Base-by-base conservation (phyloP, 1,140 invertebrate species). In the Drosophila nigromelanica region DNA sequence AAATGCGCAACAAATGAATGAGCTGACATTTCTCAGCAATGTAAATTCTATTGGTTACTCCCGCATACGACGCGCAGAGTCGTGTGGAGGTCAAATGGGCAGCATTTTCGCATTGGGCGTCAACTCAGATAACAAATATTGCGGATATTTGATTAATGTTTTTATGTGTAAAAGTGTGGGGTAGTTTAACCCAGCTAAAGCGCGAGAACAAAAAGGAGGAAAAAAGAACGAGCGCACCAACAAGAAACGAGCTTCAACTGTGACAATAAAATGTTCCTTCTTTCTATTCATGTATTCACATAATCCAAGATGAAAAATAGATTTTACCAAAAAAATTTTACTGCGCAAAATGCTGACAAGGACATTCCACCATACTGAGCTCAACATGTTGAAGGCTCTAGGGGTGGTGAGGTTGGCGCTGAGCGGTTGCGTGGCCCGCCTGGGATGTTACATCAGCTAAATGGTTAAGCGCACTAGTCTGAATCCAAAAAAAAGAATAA, bases 251-350 rank as follows among this genome's bases (percentile, higher is more conserved):
- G 71, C 78, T 70, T 69, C 75, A 82, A 82, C 82, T 79, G 83
- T 76, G 78, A 89, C 82, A 87, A 87, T 87, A 87, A 86, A 89
- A 87, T 76, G 81, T 82, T 69, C 64, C 62, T 54, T 54, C 66
- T 80, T 73, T 60, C 72, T 68, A 89, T 87, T 87, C 82, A 89
- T 87, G 82, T 79, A 87, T 87, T 87, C 82, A 64, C 82, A 87
- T 87, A 87, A 87, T 87, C 82, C 82, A 73, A 87, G 83, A 87
- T 87, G 82, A 87, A 87, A 87, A 87, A 87, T 87, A 87, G 82
- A 87, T 87, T 87, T 79, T 66, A 76, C 64, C 71, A 39, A 87
- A 86, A 78, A 50, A 86, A 89, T 87, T 82, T 87, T 69, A 87
- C 82, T 89, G 79, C 72, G 78, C 83, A 87, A 89, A 87, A 89